These are phyloP conservation scores for cattle (Bos taurus) DNA, from an alignment of 2,113 vertebrate genomes.

Conservation along the genomic window DNA sequence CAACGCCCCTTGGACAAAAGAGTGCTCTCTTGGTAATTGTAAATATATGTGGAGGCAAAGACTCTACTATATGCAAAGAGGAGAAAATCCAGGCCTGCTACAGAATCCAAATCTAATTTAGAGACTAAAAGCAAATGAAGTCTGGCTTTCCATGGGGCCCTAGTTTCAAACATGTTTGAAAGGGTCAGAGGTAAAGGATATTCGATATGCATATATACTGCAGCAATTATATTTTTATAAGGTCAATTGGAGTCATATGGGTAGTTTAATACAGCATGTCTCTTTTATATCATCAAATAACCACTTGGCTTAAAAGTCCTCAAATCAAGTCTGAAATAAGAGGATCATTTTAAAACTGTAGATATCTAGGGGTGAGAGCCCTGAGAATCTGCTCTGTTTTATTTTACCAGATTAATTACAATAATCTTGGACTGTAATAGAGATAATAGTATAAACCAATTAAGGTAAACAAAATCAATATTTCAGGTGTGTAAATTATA, in stretches of 20 bases:
- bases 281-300: neutral
- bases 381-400: neutral
- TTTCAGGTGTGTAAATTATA: neutral
- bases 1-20: neutral
- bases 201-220: neutral
- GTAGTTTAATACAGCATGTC: neutral
- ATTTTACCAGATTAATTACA: neutral
- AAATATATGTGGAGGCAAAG: neutral
- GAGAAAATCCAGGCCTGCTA: neutral
- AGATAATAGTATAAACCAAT: neutral
- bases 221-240: slow-evolving; percentile 22
- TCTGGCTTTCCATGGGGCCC: neutral
- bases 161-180: neutral
- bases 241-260: neutral
- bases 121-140: neutral
- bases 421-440: neutral
- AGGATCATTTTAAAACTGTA: neutral
- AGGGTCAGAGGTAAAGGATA: neutral
- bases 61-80: neutral
- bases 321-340: slow-evolving; percentile 3
- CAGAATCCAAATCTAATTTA: neutral
- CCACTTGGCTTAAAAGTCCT: neutral
- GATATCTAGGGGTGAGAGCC: neutral
- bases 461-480: neutral
- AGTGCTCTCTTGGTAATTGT: neutral